These are phyloP conservation scores for Drosophila demipolita DNA, from an alignment of 2,888 invertebrate genomes.

Conservation along the genomic window DNA sequence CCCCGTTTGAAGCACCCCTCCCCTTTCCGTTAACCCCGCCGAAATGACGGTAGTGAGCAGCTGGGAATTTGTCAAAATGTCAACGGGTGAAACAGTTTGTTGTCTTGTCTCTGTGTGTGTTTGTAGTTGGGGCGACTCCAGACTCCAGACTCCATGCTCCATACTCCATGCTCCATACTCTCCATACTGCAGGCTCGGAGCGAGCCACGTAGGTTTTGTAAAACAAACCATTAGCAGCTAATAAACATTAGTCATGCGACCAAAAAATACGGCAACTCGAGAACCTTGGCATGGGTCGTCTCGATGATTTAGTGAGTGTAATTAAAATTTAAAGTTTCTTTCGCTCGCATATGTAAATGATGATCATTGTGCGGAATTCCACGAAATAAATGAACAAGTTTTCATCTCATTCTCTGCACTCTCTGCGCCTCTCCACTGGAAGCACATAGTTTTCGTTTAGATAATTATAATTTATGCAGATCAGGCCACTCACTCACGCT, in stretches of 20 bases:
- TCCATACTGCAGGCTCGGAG: constrained; percentile 21
- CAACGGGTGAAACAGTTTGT: constrained; percentile 81
- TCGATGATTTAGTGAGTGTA: constrained; percentile 83
- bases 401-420: constrained; percentile 32
- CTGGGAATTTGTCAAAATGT: constrained; percentile 84
- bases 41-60: constrained; percentile 71
- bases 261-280: constrained; percentile 39
- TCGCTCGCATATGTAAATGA: constrained; percentile 76
- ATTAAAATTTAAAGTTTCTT: constrained; percentile 82
- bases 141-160: constrained; percentile 6
- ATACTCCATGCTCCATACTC: constrained; percentile 17
- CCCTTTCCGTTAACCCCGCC: constrained; percentile 10
- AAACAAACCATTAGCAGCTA: constrained; percentile 85
- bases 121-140: constrained; percentile 33
- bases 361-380: constrained; percentile 72
- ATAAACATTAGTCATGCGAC: constrained; percentile 84
- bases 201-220: constrained; percentile 82
- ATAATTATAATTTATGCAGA: constrained; percentile 80
- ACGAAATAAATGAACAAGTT: constrained; percentile 79
- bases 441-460: constrained; percentile 46
- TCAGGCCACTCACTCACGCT: constrained; percentile 51
- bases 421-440: constrained; percentile 10
- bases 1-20: constrained; percentile 38
- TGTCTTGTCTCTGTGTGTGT: constrained; percentile 19
- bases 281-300: constrained; percentile 25